Percentiles rank a stretch among this genome's conserved stretches.
phyloP scores from a whole-genome alignment of 2,888 invertebrate species.

The Gortyna flavago region DNA sequence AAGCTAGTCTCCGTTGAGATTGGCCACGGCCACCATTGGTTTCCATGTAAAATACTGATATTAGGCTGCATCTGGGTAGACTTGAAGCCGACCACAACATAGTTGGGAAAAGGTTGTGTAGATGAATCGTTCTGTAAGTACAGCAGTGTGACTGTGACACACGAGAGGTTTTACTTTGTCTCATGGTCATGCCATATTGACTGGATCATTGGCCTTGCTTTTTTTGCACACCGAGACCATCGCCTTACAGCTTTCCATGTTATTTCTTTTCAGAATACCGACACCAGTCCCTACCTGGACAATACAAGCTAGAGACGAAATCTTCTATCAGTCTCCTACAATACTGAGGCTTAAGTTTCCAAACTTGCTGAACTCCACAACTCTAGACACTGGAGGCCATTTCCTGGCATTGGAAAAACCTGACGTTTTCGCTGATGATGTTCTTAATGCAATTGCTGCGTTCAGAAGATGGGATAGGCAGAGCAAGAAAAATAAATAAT shows the following conservation, averaged over 20 bases:
- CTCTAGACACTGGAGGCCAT: slow-evolving; percentile 93
- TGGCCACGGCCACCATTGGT: too few species aligned
- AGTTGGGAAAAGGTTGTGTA: not conserved
- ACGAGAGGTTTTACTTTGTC: not conserved
- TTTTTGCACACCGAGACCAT: not conserved
- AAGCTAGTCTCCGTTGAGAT: too few species aligned
- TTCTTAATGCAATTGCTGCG: slow-evolving; percentile 74
- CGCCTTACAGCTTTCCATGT: not conserved
- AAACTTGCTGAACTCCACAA: slow-evolving; percentile 91
- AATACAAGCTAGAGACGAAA: slow-evolving; percentile 92
- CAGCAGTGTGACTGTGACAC: too few species aligned
- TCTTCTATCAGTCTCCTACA: slow-evolving; percentile 89
- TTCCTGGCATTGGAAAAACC: slow-evolving; percentile 95
- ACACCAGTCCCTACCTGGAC: slow-evolving; percentile 92
- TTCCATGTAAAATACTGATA: not conserved
- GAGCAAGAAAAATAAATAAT: slow-evolving; percentile 7
- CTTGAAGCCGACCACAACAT: not conserved
- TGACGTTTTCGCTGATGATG: slow-evolving; percentile 91
- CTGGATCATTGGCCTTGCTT: not conserved
- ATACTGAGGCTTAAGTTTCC: slow-evolving; percentile 89
- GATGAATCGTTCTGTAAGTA: not conserved
- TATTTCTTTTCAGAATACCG: slow-evolving; percentile 71
- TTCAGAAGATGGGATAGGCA: slow-evolving; percentile 36
- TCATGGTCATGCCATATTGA: not conserved
- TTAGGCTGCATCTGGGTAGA: not conserved